Conservation (phyloP, 2,888 invertebrate species). For the Spodoptera picta region DNA sequence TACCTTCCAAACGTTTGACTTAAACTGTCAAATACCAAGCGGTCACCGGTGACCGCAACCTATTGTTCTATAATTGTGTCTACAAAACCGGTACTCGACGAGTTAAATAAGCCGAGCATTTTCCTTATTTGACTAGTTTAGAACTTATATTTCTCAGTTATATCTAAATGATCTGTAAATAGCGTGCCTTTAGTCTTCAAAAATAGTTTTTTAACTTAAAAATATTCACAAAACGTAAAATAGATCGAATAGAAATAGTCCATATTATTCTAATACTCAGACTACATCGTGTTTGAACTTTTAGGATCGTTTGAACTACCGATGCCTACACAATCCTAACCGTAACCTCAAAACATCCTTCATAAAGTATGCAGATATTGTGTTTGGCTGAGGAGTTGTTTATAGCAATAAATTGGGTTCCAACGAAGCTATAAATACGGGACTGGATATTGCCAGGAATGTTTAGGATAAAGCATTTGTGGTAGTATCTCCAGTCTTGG, state of each 20-base stretch:
- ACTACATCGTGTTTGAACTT: not conserved
- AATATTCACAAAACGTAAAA: no score
- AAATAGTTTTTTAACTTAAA: no score
- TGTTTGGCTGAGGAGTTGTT: constrained; percentile 44
- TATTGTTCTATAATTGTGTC: no score
- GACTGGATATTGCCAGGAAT: constrained; percentile 45
- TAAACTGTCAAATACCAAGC: no score
- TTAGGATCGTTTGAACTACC: not conserved
- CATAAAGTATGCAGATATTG: constrained; percentile 49
- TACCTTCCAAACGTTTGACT: constrained; percentile 6
- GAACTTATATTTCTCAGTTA: no score
- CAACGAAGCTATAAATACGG: constrained; percentile 47
- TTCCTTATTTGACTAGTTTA: no score
- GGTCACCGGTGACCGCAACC: no score
- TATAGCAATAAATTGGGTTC: constrained; percentile 49
- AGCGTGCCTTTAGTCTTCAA: no score
- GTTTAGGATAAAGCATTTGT: constrained; percentile 48
- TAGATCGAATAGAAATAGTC: no score
- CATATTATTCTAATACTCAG: no score
- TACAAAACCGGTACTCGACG: no score
- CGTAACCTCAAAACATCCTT: constrained; percentile 16
- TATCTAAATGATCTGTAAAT: no score
- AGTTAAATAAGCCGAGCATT: not conserved
- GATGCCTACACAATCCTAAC: constrained; percentile 10
- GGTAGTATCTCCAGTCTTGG: constrained; percentile 37